A percentile compares a stretch with the other conserved stretches of the same genome.
Evolutionary conservation across 1,140 invertebrate species (phyloP).

Genomic region (Macrobrachium rosenbergii): DNA sequence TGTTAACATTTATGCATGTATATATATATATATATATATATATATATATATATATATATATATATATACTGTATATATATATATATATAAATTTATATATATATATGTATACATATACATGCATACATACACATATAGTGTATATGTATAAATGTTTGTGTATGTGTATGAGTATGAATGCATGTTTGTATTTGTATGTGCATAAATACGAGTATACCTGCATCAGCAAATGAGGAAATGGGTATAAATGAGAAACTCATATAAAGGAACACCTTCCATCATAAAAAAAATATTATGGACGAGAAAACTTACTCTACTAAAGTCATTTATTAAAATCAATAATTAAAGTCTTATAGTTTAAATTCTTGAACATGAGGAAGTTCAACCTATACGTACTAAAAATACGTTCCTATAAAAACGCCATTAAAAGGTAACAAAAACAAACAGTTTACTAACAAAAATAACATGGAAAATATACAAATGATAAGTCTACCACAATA

Average conservation of each 20-base stretch:
- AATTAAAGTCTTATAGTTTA: too few relatives aligned
- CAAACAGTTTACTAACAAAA: too few relatives aligned
- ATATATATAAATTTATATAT: constrained; percentile 26
- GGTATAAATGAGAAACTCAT: not conserved
- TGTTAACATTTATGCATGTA: constrained; percentile 1
- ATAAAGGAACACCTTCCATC: too few relatives aligned
- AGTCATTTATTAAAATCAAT: too few relatives aligned
- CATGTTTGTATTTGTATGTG: constrained; percentile 5
- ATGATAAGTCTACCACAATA: too few relatives aligned
- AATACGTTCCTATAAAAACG: too few relatives aligned
- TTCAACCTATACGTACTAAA: too few relatives aligned
- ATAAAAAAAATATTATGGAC: too few relatives aligned
- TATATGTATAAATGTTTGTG: constrained; percentile 12
- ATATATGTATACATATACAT: constrained; percentile 13
- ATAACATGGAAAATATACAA: too few relatives aligned
- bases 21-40: constrained; percentile 29
- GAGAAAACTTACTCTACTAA: too few relatives aligned
- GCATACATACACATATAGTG: constrained; percentile 1
- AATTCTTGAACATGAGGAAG: too few relatives aligned
- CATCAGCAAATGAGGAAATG: not conserved
- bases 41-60: constrained; percentile 9
- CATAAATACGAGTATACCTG: not conserved
- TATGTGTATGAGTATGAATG: constrained; percentile 1
- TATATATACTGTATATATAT: constrained; percentile 18
- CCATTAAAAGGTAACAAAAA: too few relatives aligned